These are phyloP conservation scores for Aeoliscus strigatus DNA, from an alignment of 2,797 vertebrate genomes.

Conservation along the genomic window DNA sequence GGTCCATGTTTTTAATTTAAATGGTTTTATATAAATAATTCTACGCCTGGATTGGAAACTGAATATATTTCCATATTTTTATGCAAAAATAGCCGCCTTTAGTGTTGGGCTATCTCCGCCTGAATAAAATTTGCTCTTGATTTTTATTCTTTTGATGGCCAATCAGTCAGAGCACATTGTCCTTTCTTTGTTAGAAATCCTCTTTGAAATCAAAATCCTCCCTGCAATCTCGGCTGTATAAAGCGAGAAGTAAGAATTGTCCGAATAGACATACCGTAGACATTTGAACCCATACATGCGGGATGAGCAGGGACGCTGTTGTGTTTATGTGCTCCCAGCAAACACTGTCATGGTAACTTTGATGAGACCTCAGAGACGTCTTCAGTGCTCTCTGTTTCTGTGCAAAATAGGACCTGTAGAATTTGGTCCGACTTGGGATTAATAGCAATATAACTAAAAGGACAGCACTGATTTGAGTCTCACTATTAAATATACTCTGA, in stretches of 20 bases:
- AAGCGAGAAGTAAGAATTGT: conserved; percentile 17
- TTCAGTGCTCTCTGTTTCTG: conserved; percentile 4
- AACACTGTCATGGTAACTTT: conserved; percentile 49
- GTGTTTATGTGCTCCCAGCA: conserved; percentile 20
- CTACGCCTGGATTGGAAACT: conserved; percentile 3
- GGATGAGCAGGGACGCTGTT: conserved; percentile 5
- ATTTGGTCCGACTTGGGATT: no score
- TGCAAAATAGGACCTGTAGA: neutral
- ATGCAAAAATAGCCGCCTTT: conserved; percentile 17
- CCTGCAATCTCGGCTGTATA: conserved; percentile 45
- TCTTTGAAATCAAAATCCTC: conserved; percentile 60
- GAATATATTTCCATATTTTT: conserved; percentile 34
- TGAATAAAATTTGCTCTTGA: conserved; percentile 30
- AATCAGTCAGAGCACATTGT: conserved; percentile 44
- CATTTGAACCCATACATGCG: conserved; percentile 3
- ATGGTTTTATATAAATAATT: neutral
- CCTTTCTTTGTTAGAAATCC: conserved; percentile 49
- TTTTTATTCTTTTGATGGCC: conserved; percentile 62
- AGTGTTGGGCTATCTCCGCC: conserved; percentile 6
- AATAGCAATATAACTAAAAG: no score
- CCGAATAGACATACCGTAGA: no score
- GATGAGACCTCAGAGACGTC: conserved; percentile 37
- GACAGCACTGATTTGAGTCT: no score
- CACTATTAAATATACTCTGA: no score
- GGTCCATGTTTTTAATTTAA: no score